These are phyloP conservation scores for Leptinotarsa haldemani DNA, from an alignment of 2,888 invertebrate genomes.

Conservation along the genomic window DNA sequence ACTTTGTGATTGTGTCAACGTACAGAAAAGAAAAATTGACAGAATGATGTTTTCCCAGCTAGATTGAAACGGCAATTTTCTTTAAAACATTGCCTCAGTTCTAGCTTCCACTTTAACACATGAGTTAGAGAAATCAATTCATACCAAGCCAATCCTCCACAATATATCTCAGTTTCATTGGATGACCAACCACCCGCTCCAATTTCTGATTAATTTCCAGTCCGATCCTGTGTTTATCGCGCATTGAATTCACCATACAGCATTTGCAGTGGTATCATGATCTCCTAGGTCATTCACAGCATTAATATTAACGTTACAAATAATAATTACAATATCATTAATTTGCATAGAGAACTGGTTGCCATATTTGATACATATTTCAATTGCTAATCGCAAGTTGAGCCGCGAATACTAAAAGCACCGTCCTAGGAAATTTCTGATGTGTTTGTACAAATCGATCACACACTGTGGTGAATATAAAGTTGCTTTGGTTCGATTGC, in stretches of 20 bases:
- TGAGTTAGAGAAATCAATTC: too few species aligned
- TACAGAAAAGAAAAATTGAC: too few species aligned
- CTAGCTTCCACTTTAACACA: too few species aligned
- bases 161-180: too few species aligned
- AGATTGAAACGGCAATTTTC: too few species aligned
- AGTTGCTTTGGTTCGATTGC: background rate
- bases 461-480: constrained; percentile 6
- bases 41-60: too few species aligned
- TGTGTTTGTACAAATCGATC: constrained; percentile 19
- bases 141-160: too few species aligned
- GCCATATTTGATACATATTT: constrained; percentile 43
- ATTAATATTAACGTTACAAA: constrained; percentile 46
- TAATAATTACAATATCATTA: constrained; percentile 51
- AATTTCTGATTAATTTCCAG: background rate
- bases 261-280: constrained; percentile 31
- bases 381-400: constrained; percentile 37
- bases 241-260: constrained; percentile 26
- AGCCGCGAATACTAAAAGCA: constrained; percentile 29
- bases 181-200: too few species aligned
- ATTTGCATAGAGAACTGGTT: constrained; percentile 47
- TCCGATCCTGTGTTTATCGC: constrained; percentile 7
- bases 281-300: constrained; percentile 47
- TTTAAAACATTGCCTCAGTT: too few species aligned
- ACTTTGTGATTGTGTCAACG: too few species aligned
- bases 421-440: constrained; percentile 14